phyloP scores from a whole-genome alignment of 2,113 vertebrate genomes.

The Erythrocercus mccallii region DNA sequence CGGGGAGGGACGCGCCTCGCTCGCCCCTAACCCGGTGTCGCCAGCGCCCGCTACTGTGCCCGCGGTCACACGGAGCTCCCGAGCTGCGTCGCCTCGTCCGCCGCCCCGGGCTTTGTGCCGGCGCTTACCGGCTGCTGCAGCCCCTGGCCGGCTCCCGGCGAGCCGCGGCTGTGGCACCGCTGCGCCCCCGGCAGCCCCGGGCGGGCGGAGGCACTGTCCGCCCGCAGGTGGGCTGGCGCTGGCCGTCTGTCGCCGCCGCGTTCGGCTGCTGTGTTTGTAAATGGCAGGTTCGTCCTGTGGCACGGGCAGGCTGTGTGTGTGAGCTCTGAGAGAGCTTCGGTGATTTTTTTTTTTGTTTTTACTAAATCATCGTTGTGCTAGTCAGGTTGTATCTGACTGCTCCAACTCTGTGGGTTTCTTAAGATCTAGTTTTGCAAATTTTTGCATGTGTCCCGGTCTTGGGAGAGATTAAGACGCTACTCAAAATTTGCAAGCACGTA shows the following conservation, averaged over 20 bases:
- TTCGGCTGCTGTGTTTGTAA: neutral
- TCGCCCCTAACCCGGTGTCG: rapidly evolving
- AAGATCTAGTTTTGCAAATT: neutral
- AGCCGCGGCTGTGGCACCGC: neutral
- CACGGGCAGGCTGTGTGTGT: neutral
- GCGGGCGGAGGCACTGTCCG: neutral
- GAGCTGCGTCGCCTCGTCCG: neutral
- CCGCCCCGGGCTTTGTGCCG: neutral
- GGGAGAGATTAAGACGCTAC: neutral
- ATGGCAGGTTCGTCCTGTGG: neutral
- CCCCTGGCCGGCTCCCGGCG: neutral
- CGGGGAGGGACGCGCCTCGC: neutral
- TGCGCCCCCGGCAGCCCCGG: neutral
- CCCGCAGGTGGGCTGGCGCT: neutral
- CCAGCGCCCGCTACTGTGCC: neutral
- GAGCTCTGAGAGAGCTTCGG: too few relatives aligned
- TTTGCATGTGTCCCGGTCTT: neutral
- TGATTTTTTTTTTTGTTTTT: too few relatives aligned
- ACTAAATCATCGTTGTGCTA: neutral
- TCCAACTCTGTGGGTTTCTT: neutral
- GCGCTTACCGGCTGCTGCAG: neutral
- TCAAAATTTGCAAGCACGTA: neutral
- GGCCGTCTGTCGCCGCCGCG: neutral
- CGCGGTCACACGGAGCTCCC: neutral
- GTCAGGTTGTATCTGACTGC: neutral